Conservation (phyloP, 1,140 invertebrate genomes). For the Drusus annulatus region DNA sequence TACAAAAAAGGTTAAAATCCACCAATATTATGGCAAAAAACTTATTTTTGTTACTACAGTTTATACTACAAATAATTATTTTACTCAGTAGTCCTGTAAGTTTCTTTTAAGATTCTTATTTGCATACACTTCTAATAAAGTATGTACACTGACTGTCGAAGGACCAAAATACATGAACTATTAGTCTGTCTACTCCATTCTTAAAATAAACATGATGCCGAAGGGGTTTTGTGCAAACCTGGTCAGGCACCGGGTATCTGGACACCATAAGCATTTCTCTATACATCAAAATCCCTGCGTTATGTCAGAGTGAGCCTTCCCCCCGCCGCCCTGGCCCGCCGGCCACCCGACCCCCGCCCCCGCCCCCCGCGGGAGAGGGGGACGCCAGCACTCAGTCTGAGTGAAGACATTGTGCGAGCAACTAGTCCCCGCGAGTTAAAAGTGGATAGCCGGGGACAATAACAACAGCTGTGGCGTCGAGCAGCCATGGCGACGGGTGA, state of each 20-base stretch:
- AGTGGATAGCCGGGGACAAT: slow-evolving; percentile 51
- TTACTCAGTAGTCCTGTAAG: not conserved
- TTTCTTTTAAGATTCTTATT: slow-evolving; percentile 9
- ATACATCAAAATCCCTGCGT: slow-evolving; percentile 35
- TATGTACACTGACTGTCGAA: not conserved
- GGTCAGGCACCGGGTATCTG: not conserved
- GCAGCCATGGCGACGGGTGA: slow-evolving; percentile 55
- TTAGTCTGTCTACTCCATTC: not conserved
- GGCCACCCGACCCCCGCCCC: not conserved
- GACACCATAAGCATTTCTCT: slow-evolving; percentile 45
- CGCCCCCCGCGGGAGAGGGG: slow-evolving; percentile 21
- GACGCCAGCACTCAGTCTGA: slow-evolving; percentile 47
- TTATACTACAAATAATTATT: not conserved
- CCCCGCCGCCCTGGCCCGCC: not conserved
- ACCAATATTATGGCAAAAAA: too few species aligned
- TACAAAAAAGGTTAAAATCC: too few species aligned
- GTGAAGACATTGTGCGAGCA: slow-evolving; percentile 55
- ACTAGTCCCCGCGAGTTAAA: slow-evolving; percentile 53
- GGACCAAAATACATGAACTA: not conserved
- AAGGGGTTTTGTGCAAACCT: slow-evolving; percentile 26
- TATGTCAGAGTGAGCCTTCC: slow-evolving; percentile 36
- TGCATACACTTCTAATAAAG: not conserved
- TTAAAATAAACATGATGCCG: not conserved
- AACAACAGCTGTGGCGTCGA: slow-evolving; percentile 54
- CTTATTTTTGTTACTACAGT: too few species aligned